phyloP scores from a whole-genome alignment of 2,797 vertebrate genomes.

The Neosalanx taihuensis region DNA sequence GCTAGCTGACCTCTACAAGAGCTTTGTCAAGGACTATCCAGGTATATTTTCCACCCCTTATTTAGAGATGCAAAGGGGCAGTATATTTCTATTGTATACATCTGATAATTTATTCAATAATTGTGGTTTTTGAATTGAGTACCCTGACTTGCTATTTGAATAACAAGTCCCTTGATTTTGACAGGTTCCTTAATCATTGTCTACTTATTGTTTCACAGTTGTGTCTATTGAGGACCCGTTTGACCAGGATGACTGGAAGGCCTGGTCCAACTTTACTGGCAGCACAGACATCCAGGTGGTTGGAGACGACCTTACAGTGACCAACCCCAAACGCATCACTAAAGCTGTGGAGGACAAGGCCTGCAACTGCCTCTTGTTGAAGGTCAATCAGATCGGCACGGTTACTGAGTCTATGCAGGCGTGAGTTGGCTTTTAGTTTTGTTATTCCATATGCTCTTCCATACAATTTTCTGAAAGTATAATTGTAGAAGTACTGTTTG shows the following conservation, averaged over 20 bases:
- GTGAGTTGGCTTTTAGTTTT: slow-evolving; percentile 69
- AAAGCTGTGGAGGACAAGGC: slow-evolving; percentile 86
- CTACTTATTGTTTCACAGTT: slow-evolving; percentile 65
- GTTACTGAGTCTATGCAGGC: slow-evolving; percentile 91
- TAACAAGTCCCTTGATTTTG: neutral
- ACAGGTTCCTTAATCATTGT: neutral
- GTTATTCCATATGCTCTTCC: neutral
- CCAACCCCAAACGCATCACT: slow-evolving; percentile 90
- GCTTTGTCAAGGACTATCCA: slow-evolving; percentile 90
- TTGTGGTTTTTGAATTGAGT: too few relatives aligned
- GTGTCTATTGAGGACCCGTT: slow-evolving; percentile 96
- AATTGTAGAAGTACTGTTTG: neutral
- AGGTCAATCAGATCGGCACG: slow-evolving; percentile 95
- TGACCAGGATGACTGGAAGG: slow-evolving; percentile 94
- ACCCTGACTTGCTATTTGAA: neutral
- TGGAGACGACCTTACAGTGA: slow-evolving; percentile 94
- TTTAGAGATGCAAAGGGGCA: too few relatives aligned
- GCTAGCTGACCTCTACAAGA: slow-evolving; percentile 88
- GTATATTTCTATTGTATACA: too few relatives aligned
- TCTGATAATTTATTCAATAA: too few relatives aligned
- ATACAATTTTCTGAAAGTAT: neutral
- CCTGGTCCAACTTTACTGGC: slow-evolving; percentile 88
- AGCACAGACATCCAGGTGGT: slow-evolving; percentile 87
- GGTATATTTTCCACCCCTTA: slow-evolving; percentile 56
- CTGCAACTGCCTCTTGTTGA: slow-evolving; percentile 96